Conservation (phyloP, 2,113 vertebrate genomes). For the Indicator maculatus region DNA sequence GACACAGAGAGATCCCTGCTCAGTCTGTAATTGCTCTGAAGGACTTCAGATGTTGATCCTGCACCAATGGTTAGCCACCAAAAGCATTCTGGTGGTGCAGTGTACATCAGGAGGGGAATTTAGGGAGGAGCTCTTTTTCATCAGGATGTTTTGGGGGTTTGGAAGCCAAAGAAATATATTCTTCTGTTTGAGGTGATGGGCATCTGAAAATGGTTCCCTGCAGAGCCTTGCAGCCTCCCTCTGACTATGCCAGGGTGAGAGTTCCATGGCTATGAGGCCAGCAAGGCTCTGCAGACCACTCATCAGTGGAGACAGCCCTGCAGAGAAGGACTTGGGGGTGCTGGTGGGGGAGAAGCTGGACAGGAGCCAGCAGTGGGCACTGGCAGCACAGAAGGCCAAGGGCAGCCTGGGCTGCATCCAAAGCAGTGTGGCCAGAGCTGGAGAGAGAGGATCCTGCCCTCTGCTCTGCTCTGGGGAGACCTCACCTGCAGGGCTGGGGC, state of each 20-base stretch:
- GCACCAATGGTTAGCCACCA: neutral
- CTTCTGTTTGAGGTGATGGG: neutral
- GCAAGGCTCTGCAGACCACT: neutral
- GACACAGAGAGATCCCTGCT: neutral
- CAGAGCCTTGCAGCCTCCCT: neutral
- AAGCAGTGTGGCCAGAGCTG: too few species aligned
- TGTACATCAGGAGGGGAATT: neutral
- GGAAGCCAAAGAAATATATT: neutral
- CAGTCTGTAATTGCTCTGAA: neutral
- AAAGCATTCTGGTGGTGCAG: neutral
- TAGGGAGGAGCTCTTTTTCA: neutral
- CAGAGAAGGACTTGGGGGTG: too few species aligned
- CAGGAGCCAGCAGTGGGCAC: too few species aligned
- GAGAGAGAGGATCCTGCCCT: too few species aligned
- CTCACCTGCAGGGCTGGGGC: too few species aligned
- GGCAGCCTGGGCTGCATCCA: too few species aligned
- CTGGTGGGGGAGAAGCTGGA: too few species aligned
- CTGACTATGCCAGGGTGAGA: neutral
- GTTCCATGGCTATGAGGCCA: neutral
- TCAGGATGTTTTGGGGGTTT: neutral
- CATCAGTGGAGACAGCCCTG: neutral
- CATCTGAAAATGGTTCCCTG: neutral
- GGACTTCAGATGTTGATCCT: neutral
- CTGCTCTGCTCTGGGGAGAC: too few species aligned
- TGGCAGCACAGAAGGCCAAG: too few species aligned